These are phyloP conservation scores for Cheirogaleus major DNA, from an alignment of 2,797 vertebrate genomes.

Conservation along the genomic window DNA sequence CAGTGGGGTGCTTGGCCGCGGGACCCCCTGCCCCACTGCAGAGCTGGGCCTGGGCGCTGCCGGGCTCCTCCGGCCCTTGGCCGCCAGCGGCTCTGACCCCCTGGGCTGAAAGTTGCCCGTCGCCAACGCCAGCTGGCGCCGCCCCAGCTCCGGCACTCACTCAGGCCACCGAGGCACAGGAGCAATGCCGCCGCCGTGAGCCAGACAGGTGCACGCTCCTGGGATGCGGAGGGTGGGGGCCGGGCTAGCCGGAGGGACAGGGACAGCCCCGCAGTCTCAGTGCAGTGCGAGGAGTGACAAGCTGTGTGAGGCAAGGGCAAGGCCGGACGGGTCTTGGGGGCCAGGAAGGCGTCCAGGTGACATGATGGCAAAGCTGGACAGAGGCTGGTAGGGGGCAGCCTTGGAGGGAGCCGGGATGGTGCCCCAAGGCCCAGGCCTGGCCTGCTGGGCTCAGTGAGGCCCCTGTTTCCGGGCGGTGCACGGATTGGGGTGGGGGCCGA, in stretches of 20 bases:
- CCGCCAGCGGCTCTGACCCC: no score
- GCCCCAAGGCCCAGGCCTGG: background rate
- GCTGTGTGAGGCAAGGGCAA: background rate
- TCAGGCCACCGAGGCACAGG: background rate
- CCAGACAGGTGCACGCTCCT: no score
- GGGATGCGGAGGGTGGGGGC: no score
- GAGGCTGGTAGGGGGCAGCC: accelerated
- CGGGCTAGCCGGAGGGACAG: background rate
- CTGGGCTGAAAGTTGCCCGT: no score
- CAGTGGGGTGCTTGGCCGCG: accelerated
- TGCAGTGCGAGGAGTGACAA: background rate
- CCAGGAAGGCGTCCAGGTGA: background rate
- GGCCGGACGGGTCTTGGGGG: no score
- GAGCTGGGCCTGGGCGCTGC: background rate
- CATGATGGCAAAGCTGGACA: accelerated
- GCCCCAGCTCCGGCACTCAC: background rate
- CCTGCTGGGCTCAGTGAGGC: background rate
- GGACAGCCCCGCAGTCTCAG: background rate
- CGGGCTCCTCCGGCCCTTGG: background rate
- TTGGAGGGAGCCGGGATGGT: background rate
- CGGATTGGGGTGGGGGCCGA: accelerated
- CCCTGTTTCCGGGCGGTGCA: background rate
- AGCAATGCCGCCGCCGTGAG: background rate
- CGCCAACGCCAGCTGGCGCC: no score
- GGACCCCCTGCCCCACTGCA: background rate